Percentiles rank a stretch among this genome's conserved stretches.
Conservation (phyloP, 2,113 vertebrate species). For the Ellobius talpinus region DNA sequence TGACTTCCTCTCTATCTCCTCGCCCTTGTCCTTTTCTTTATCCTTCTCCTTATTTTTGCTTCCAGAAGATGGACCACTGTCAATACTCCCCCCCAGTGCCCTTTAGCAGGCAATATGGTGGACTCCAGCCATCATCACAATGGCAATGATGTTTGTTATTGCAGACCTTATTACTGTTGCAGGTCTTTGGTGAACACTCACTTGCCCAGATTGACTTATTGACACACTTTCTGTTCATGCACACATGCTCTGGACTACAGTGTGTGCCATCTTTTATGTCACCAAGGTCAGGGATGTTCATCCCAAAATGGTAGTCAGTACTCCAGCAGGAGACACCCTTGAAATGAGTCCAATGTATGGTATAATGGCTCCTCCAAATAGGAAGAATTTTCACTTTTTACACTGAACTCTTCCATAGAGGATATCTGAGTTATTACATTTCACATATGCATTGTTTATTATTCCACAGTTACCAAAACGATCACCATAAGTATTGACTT, state of each 20-base stretch:
- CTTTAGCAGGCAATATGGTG: constrained; percentile 38
- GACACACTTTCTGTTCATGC: not conserved
- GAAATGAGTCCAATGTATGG: not conserved
- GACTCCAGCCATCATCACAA: constrained; percentile 65
- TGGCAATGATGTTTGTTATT: constrained; percentile 81
- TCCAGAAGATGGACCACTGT: constrained; percentile 73
- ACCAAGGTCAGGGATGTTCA: not conserved
- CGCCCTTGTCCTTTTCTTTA: not conserved
- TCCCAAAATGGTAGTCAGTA: constrained; percentile 1
- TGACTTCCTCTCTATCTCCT: not conserved
- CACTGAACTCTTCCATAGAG: constrained; percentile 76
- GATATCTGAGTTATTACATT: constrained; percentile 62
- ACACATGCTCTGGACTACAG: not conserved
- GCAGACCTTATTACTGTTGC: constrained; percentile 76
- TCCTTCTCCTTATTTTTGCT: rapidly evolving
- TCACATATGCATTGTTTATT: not conserved
- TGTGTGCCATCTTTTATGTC: not conserved
- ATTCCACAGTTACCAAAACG: constrained; percentile 84
- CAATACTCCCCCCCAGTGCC: constrained; percentile 82
- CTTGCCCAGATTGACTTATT: not conserved
- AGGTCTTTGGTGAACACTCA: not conserved
- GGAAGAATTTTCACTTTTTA: not conserved
- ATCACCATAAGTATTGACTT: constrained; percentile 80
- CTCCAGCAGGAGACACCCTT: constrained; percentile 44
- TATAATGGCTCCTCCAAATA: rapidly evolving